phyloP scores from a whole-genome alignment of 2,888 invertebrate genomes.

The Erebia ligea region DNA sequence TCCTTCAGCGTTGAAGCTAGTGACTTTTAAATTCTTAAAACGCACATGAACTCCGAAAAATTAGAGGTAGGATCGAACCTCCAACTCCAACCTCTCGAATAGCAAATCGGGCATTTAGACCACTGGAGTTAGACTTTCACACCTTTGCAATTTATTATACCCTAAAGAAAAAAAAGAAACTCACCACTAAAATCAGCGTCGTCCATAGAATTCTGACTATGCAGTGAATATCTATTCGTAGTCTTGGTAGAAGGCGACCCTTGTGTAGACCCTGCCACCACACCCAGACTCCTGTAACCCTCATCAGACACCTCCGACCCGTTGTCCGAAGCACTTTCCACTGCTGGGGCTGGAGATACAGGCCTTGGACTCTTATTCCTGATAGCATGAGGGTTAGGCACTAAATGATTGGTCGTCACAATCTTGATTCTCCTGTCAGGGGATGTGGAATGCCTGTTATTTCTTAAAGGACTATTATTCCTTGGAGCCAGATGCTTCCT shows the following conservation, averaged over 20 bases:
- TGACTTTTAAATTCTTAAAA: too few relatives aligned
- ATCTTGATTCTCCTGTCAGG: conserved; percentile 72
- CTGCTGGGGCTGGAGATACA: conserved; percentile 81
- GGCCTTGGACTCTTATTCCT: conserved; percentile 74
- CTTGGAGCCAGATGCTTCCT: conserved; percentile 62
- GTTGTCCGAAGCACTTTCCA: conserved; percentile 88
- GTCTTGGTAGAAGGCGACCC: conserved; percentile 78
- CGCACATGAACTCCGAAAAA: too few relatives aligned
- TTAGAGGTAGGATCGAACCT: too few relatives aligned
- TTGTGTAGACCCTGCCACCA: conserved; percentile 81
- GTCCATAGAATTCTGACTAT: conserved; percentile 88
- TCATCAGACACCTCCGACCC: conserved; percentile 94
- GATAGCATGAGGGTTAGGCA: conserved; percentile 75
- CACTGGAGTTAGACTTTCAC: too few relatives aligned
- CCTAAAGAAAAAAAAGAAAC: conserved; percentile 42
- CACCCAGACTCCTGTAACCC: conserved; percentile 91
- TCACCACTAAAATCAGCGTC: conserved; percentile 88
- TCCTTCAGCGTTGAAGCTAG: too few relatives aligned
- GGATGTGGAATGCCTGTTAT: conserved; percentile 64
- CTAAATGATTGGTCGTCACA: conserved; percentile 70
- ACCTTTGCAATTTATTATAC: too few relatives aligned
- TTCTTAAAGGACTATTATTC: conserved; percentile 60
- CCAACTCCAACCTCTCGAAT: too few relatives aligned
- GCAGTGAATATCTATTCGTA: conserved; percentile 85
- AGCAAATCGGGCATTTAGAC: too few relatives aligned